Evolutionary conservation across 2,113 vertebrate species (phyloP), one percentile per base, ranked within the genome.

Genomic region (Strix uralensis): DNA sequence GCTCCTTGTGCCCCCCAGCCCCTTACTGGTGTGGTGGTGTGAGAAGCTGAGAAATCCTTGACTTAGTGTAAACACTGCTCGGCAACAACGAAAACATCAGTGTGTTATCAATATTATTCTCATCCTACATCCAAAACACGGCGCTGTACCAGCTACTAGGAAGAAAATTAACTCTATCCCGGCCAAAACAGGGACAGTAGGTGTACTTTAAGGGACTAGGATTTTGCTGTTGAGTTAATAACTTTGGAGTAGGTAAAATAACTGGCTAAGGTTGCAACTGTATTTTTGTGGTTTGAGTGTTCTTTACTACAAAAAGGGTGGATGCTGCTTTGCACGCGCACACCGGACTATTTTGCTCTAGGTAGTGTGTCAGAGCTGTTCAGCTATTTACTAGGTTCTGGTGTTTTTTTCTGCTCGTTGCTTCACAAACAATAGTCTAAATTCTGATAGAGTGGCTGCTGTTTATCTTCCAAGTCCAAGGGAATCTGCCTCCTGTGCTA

Each of bases 321-420:
- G 19, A 3, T 25, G 58, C 25, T 30, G 1, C 54, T 47, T 36
- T 2, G 3, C 14, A 2, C 1, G 26, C 1, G 14, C 42, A 8
- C 16, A 7, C 34, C 36, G 11, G n/a, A 2, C 30, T 25, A 5
- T 51, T 51, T 23, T 16, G n/a, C 63, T 52, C 21, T 14, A 4
- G 7, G 57, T 4, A 30, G 26, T 4, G 14, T 14, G 4, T 34
- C 34, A 13, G 62, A 34, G 36, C 44, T 6, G 15, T 57, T 65
- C 10, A 42, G 0, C 40, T 51, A 0, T 49, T 71, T 21, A 5
- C 26, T 7, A 5, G 30, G 5, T 49, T 55, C 18, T 14, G 34
- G 10, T 34, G 14, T 4, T 19, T 38, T 27, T 30, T 55, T 17
- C 46, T 32, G 34, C 40, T 36, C 1, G 1, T 36, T 32, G 30